A percentile compares a stretch with the other conserved stretches of the same genome.
Evolutionary conservation across 2,113 vertebrate genomes (phyloP).

Genomic region (Riparia riparia): DNA sequence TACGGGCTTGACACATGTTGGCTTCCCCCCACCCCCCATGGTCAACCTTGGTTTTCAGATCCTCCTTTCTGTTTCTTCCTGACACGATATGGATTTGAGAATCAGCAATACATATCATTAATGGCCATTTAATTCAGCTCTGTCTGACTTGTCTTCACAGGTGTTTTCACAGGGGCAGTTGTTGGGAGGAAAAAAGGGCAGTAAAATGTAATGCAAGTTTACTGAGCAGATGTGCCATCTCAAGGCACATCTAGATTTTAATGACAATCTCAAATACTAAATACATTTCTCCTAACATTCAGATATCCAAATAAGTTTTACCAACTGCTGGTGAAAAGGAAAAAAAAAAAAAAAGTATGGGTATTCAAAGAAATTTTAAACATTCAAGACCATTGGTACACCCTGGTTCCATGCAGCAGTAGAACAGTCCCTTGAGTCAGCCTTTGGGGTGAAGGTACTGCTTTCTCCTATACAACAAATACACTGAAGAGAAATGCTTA

Average conservation of each 20-base stretch:
- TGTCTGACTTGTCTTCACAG: conserved; percentile 4
- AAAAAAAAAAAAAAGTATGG: background rate
- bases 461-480: background rate
- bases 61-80: background rate
- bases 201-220: background rate
- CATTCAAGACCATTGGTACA: background rate
- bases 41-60: background rate
- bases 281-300: background rate
- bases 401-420: fast-evolving
- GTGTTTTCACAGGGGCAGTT: background rate
- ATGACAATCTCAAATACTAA: background rate
- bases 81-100: background rate
- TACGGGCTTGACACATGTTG: background rate
- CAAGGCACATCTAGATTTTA: background rate
- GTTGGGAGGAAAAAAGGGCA: background rate
- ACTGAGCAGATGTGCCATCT: background rate
- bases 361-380: background rate
- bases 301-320: background rate
- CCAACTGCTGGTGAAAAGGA: background rate
- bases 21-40: background rate
- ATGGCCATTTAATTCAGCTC: background rate
- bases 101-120: background rate
- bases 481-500: background rate
- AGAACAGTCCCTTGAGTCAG: background rate
- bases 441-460: background rate